A percentile compares a stretch with the other conserved stretches of the same genome.
phyloP scores from a whole-genome alignment of 2,113 vertebrate genomes.

The Gobius niger region DNA sequence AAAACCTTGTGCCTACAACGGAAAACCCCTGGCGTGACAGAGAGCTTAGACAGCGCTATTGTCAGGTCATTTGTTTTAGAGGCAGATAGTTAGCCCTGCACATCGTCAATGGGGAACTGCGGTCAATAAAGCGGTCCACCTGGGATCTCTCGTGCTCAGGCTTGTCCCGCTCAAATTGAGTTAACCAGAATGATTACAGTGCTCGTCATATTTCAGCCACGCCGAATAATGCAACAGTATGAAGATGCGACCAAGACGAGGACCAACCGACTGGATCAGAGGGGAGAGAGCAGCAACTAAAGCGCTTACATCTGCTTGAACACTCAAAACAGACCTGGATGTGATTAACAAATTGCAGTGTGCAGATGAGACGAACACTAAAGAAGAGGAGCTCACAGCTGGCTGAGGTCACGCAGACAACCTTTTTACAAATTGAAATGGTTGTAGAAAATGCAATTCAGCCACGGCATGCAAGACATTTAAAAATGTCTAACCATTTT shows the following conservation, averaged over 20 bases:
- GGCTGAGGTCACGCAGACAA: conserved; percentile 10
- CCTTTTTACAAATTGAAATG: background rate
- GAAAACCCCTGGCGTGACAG: no score
- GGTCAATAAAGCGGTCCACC: conserved; percentile 8
- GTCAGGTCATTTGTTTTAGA: background rate
- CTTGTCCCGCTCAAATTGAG: conserved; percentile 1
- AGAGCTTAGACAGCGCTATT: background rate
- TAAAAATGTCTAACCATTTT: no score
- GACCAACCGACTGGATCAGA: background rate
- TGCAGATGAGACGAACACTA: conserved; percentile 33
- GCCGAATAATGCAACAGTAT: conserved; percentile 15
- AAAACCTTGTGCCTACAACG: no score
- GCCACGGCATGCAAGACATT: no score
- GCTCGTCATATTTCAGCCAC: conserved; percentile 8
- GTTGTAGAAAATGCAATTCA: no score
- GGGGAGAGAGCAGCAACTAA: conserved; percentile 7
- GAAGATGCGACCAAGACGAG: background rate
- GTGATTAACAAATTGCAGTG: conserved; percentile 20
- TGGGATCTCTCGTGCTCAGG: background rate
- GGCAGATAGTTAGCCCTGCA: background rate
- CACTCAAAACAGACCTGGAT: conserved; percentile 40
- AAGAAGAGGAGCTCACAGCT: conserved; percentile 26
- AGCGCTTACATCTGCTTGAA: conserved; percentile 32
- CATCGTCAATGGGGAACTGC: background rate
- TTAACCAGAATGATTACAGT: conserved; percentile 11